Evolutionary conservation across 2,797 vertebrate species (phyloP).

Genomic region (Xenentodon cancila): DNA sequence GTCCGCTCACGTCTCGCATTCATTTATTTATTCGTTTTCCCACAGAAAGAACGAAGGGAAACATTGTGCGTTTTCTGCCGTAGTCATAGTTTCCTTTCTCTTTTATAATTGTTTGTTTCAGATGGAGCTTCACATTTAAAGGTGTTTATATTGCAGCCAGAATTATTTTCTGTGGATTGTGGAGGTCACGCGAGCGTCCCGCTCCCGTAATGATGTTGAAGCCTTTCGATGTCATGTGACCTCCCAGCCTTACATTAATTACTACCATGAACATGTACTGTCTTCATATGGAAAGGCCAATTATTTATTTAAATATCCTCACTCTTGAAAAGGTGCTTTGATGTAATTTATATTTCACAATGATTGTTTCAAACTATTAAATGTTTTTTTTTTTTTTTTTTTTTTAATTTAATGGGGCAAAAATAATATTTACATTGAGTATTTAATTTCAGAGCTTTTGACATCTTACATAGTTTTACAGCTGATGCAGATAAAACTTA

Average conservation of each 20-base stretch:
- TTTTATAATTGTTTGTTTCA: constrained; percentile 19
- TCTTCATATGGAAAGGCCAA: constrained; percentile 75
- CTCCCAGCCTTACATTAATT: constrained; percentile 63
- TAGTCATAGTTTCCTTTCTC: constrained; percentile 9
- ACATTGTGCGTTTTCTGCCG: constrained; percentile 14
- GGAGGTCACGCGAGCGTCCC: constrained; percentile 33
- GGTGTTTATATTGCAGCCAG: constrained; percentile 49
- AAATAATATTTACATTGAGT: constrained; percentile 62
- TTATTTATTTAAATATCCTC: constrained; percentile 85
- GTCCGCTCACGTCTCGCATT: constrained; percentile 9
- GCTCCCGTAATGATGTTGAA: constrained; percentile 33
- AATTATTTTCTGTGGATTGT: constrained; percentile 50
- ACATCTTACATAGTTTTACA: constrained; percentile 62
- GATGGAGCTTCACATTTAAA: constrained; percentile 34
- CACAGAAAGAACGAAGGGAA: constrained; percentile 21
- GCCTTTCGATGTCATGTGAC: constrained; percentile 35
- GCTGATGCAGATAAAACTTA: constrained; percentile 54
- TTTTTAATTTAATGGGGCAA: constrained; percentile 76
- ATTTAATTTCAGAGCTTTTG: constrained; percentile 70
- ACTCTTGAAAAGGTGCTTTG: constrained; percentile 87
- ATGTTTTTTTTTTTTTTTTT: constrained; percentile 61
- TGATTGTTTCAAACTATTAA: constrained; percentile 73
- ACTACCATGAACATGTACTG: constrained; percentile 62
- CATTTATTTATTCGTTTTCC: constrained; percentile 27
- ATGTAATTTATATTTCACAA: constrained; percentile 84